Base-by-base conservation (phyloP, 2,888 invertebrate species). In the Drosophila phalerata region DNA sequence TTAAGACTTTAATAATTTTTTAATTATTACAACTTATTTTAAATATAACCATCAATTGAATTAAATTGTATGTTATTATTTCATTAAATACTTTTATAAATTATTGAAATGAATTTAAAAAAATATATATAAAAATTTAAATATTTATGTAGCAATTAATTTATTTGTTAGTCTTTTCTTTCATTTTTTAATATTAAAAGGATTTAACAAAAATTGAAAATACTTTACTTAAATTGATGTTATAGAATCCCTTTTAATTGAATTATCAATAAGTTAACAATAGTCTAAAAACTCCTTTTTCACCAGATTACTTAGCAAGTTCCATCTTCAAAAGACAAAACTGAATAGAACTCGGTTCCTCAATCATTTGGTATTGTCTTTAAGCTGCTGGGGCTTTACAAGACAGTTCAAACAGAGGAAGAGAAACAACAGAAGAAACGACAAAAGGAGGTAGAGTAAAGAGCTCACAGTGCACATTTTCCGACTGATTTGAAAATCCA, bases 401-500 rank as follows among this genome's bases (percentile, higher is more conserved):
- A 61, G 45, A 9, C 22, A 49, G 38, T 19, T 11, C 55, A 48
- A 34, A 47, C 47, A 47, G 19, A 30, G 48, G 10, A 9, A 25
- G 3, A n/a, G 8, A 48, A 40, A 60, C 15, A 56, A 34, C 28
- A 3, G 34, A 13, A 4, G 5, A 13, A 17, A 13, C 38, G 28
- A 11, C 40, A 37, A 25, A 8, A 25, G 37, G 40, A 38, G 42
- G 28, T 48, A 28, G 49, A 58, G 30, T n/a, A 25, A 28, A 42
- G 40, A 37, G 19, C 60, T 25, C 66, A 66, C 78, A 71, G 51
- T 87, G 88, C 88, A 43, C 55, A 89, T 85, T 89, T 88, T 89
- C 88, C 83, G 71, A 67, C 78, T 88, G 89, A 88, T 88, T 89
- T 78, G 68, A 70, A 73, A 78, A 83, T 73, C 88, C 81, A 86